These are phyloP conservation scores for Echinarachnius parma DNA, from an alignment of 53 echinoderm and acorn worm genomes.

Conservation along the genomic window DNA sequence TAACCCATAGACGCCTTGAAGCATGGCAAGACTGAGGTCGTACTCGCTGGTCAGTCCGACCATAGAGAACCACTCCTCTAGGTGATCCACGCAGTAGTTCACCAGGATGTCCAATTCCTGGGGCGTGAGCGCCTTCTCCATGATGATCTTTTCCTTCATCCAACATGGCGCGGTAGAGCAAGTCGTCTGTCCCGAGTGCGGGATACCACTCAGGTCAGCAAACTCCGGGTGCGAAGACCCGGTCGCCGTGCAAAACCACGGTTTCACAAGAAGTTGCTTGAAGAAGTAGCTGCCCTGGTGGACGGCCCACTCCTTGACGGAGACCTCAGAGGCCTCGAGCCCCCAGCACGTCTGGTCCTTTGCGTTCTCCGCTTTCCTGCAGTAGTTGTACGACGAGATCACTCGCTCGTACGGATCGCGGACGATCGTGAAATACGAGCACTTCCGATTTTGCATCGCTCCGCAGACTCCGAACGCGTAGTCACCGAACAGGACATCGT, in stretches of 20 bases:
- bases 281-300: constrained; percentile 91
- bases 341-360: constrained; percentile 71
- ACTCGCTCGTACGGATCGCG: constrained; percentile 81
- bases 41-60: constrained; percentile 78
- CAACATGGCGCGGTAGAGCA: constrained; percentile 56
- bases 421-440: constrained; percentile 81
- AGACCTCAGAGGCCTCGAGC: constrained; percentile 53
- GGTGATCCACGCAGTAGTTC: constrained; percentile 58
- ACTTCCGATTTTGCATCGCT: constrained; percentile 36
- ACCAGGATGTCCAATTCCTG: constrained; percentile 49
- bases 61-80: constrained; percentile 83
- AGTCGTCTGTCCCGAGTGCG: background rate
- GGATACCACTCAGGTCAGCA: background rate
- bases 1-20: constrained; percentile 65
- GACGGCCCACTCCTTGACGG: constrained; percentile 73
- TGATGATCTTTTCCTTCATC: constrained; percentile 63
- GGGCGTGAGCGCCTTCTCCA: constrained; percentile 44
- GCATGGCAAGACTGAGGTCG: constrained; percentile 69
- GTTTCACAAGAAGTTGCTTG: constrained; percentile 68
- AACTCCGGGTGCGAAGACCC: too few relatives aligned
- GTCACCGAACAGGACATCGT: constrained; percentile 57
- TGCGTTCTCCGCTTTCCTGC: constrained; percentile 59
- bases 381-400: constrained; percentile 77
- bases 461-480: constrained; percentile 85
- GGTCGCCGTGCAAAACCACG: constrained; percentile 60